Base-by-base conservation (phyloP, 1,140 invertebrate genomes). In the Globodera ellingtonae region DNA sequence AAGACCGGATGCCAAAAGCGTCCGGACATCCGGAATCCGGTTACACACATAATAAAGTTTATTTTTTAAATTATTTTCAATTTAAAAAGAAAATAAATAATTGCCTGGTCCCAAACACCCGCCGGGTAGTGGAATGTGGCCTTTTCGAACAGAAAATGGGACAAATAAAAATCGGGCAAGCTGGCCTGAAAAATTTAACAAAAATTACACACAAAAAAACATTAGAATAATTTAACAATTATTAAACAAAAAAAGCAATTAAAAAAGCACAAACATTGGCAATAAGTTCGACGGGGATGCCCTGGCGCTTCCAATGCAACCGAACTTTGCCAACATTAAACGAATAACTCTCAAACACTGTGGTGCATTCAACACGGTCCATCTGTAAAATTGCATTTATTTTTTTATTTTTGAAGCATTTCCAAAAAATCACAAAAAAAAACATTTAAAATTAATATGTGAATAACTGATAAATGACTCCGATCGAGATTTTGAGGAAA, bases 291-390 rank as follows among this genome's bases (percentile, higher is more conserved):
- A 88, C 88, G 6, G 87, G 87, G 24, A 85, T 35, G 56, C 87
- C 87, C 48, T 84, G 56, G 10, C 87, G 69, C 69, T 88, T 88
- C 87, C 87, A 88, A 74, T 87, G 83, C 69, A 89, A 69, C 24
- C 87, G 80, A 0, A 89, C 88, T 77, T 89, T 89, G 48, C 87
- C 87, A 35, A 89, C 88, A 74, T 89, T 89, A 50, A 89, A 89
- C 5, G 84, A 85, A 78, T 89, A 89, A 52, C 82, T 84, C 69
- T 89, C 87, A 72, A 89, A 89, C 8, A 89, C 80, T 35, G 86
- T 86, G 3, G 83, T 85, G 75, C 87, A 89, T 78, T 88, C 86
- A 44, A 89, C 87, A 69, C 82, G 50, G 75, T 89, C 87, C 87
- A 89, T 88, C 7, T 87, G 85, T 46, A 87, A 47, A 21, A 21